Evolutionary conservation across 2,113 vertebrate genomes (phyloP).

Genomic region (Carassius auratus): DNA sequence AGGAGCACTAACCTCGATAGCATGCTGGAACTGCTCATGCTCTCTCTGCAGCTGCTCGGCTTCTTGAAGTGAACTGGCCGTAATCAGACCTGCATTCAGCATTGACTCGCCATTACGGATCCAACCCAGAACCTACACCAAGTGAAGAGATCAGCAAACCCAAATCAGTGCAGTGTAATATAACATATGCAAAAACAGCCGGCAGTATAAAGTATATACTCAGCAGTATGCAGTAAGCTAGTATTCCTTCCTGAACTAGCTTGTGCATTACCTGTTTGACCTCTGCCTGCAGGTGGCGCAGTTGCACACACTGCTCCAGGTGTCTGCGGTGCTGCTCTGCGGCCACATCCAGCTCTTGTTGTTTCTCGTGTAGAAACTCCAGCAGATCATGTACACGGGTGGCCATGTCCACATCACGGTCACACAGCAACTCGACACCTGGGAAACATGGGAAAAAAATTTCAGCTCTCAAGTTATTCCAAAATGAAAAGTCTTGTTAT

Average conservation of each 20-base stretch:
- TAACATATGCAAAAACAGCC: too few relatives aligned
- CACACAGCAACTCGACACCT: constrained; percentile 96
- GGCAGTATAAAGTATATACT: neutral
- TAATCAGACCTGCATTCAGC: constrained; percentile 96
- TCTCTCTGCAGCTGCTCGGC: constrained; percentile 96
- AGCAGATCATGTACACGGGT: constrained; percentile 94
- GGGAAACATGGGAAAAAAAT: neutral
- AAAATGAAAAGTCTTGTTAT: neutral
- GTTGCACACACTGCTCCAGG: constrained; percentile 96
- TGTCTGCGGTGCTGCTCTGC: constrained; percentile 95
- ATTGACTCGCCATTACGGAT: constrained; percentile 98
- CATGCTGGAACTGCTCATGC: constrained; percentile 98
- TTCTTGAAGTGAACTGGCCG: constrained; percentile 95
- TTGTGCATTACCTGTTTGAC: constrained; percentile 88
- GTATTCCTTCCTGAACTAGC: neutral
- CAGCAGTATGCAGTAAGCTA: neutral
- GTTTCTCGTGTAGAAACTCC: constrained; percentile 98
- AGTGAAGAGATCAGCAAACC: neutral
- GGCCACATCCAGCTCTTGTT: constrained; percentile 91
- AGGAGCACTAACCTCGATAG: constrained; percentile 86
- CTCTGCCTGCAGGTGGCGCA: constrained; percentile 96
- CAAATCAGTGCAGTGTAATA: too few relatives aligned
- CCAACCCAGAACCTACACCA: constrained; percentile 92
- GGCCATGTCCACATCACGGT: constrained; percentile 96
- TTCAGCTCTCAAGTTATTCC: neutral